phyloP scores from a whole-genome alignment of 2,797 vertebrate species.

The Hapalemur alaotrensis region DNA sequence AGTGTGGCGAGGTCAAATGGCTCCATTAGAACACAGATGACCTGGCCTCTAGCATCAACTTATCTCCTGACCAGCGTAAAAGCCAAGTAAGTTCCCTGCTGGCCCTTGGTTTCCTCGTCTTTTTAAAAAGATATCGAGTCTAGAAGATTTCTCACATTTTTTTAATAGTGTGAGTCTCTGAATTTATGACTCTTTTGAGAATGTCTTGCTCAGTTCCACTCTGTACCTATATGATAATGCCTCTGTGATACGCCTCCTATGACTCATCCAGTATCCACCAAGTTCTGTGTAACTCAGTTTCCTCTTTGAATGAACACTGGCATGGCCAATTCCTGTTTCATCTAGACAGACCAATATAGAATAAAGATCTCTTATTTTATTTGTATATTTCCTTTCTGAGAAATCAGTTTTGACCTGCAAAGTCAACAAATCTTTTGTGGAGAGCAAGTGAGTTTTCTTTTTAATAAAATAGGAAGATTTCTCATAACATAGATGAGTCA shows the following conservation, averaged over 20 bases:
- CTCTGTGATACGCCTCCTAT: neutral
- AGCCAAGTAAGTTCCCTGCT: neutral
- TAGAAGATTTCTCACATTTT: neutral
- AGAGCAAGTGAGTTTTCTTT: neutral
- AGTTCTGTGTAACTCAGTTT: neutral
- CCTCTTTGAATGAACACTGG: neutral
- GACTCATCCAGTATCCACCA: neutral
- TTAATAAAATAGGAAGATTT: neutral
- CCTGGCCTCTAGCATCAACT: neutral
- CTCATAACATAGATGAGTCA: neutral
- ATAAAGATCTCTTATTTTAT: neutral
- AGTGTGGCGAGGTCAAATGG: neutral
- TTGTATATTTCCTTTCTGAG: neutral
- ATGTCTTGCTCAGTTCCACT: neutral
- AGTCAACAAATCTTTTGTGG: neutral
- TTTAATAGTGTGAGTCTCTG: neutral
- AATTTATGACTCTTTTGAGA: neutral
- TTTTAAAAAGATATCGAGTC: neutral
- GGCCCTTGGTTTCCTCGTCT: neutral
- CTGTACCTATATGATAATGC: neutral
- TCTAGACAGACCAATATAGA: neutral
- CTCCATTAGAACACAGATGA: neutral
- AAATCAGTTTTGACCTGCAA: constrained; percentile 7
- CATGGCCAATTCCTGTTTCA: neutral
- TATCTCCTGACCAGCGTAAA: neutral